Percentiles rank a stretch among this genome's conserved stretches.
phyloP scores from a whole-genome alignment of 2,113 vertebrate genomes.

The Ceyx melanurus region DNA sequence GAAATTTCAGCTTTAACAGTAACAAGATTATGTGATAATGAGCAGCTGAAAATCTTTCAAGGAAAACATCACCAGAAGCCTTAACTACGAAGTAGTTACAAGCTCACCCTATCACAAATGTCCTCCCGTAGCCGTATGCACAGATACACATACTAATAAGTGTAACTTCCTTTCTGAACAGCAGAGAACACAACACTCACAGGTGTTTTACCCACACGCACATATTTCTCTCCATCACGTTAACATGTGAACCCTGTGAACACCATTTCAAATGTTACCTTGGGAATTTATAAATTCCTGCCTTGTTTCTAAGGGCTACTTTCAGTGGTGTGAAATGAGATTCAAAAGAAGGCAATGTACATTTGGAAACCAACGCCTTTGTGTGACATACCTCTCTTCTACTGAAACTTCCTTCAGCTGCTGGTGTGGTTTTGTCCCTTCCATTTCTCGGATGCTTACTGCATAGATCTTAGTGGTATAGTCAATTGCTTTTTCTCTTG shows the following conservation, averaged over 20 bases:
- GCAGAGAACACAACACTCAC: neutral
- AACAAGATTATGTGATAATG: neutral
- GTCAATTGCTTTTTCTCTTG: slow-evolving; percentile 89
- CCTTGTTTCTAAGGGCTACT: neutral
- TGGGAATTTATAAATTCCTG: neutral
- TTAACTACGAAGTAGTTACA: neutral
- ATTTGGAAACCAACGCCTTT: neutral
- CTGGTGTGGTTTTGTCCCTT: slow-evolving; percentile 91
- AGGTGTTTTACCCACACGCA: neutral
- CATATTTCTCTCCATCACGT: neutral
- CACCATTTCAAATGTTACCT: neutral
- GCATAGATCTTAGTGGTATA: slow-evolving; percentile 94
- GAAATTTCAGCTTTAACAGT: neutral
- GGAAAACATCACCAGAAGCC: neutral
- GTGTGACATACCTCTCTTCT: slow-evolving; percentile 89
- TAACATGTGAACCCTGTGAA: neutral
- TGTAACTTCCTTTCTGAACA: neutral
- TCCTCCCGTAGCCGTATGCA: neutral
- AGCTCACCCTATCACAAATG: neutral
- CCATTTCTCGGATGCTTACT: slow-evolving; percentile 92
- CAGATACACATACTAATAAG: neutral
- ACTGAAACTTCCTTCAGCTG: slow-evolving; percentile 87
- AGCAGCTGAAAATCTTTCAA: neutral
- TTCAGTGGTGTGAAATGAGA: neutral
- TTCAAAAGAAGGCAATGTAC: neutral